Evolutionary conservation across 2,888 invertebrate species (phyloP), one percentile per base, ranked within the genome.

Genomic region (Odontocerum albicorne): DNA sequence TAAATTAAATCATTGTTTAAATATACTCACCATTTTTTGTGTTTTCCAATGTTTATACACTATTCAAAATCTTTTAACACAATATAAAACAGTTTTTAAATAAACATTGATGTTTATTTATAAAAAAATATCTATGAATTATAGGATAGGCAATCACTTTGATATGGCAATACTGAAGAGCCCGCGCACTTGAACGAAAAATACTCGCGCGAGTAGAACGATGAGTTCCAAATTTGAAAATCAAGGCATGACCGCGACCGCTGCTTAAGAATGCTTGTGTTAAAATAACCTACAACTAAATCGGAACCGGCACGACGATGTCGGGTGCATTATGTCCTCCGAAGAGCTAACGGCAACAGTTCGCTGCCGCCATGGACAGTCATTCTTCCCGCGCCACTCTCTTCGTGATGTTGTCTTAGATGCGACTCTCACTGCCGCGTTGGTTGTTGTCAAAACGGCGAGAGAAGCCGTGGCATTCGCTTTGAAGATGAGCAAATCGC

Each of bases 321-420:
- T 31, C 51, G 51, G 51, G 44, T 51, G 44, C 51, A 51, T 44
- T 40, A 44, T 51, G 43, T 51, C 51, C 38, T 51, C 51, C 27
- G 43, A 22, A 33, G 43, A 50, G 19, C 33, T 42, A 19, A 43
- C 50, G 33, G 43, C 38, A 16, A 19, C n/a, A 2, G 27, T 43
- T 27, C 20, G 12, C 43, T 20, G 32, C 31, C 15, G 20, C 50
- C 49, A 39, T 39, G 17, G 31, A 40, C 39, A 20, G 39, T 39
- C 31, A 31, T 32, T 49, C 49, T 49, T 49, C 49, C 49, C 39
- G 39, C 49, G 19, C 22, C 49, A 20, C 35, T 49, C 49, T 49
- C 49, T 27, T 49, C 39, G 49, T 15, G 12, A 27, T 38, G 33
- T 19, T 39, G 31, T 13, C 31, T n/a, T 17, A 27, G 33, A 10